phyloP scores from a whole-genome alignment of 2,797 vertebrate species.

The Hypotaenidia okinawae region DNA sequence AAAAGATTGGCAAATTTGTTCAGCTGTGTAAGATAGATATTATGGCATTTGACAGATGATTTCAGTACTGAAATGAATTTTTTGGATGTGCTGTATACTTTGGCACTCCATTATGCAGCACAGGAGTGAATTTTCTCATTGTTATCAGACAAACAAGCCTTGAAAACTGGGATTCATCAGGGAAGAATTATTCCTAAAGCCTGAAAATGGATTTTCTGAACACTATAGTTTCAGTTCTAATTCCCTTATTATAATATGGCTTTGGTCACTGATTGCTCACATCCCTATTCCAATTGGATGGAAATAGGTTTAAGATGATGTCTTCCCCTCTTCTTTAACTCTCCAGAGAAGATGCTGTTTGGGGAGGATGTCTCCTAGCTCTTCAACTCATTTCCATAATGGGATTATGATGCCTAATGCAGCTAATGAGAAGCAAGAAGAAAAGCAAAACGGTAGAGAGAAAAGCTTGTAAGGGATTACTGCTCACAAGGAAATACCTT shows the following conservation, averaged over 20 bases:
- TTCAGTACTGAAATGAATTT: slow-evolving; percentile 53
- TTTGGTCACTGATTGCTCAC: slow-evolving; percentile 28
- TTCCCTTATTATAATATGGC: slow-evolving; percentile 15
- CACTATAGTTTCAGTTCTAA: slow-evolving; percentile 31
- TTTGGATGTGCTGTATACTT: slow-evolving; percentile 44
- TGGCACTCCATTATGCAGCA: slow-evolving; percentile 55
- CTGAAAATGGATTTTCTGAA: slow-evolving; percentile 57
- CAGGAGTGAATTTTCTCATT: slow-evolving; percentile 49
- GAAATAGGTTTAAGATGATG: slow-evolving; percentile 3
- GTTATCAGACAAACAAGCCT: slow-evolving; percentile 66
- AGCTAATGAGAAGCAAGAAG: slow-evolving; percentile 45
- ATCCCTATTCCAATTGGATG: background rate
- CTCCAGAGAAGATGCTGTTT: slow-evolving; percentile 26
- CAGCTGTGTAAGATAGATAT: slow-evolving; percentile 66
- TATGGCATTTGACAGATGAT: slow-evolving; percentile 69
- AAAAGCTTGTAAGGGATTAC: slow-evolving; percentile 13
- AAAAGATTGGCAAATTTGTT: slow-evolving; percentile 72
- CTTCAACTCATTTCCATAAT: slow-evolving; percentile 52
- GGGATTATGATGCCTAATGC: slow-evolving; percentile 49
- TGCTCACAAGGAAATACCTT: background rate
- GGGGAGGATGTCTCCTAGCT: slow-evolving; percentile 19
- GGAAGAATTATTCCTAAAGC: slow-evolving; percentile 59
- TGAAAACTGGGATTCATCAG: slow-evolving; percentile 49
- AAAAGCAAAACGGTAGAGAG: background rate
- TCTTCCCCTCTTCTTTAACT: background rate